A percentile compares a stretch with the other conserved stretches of the same genome.
Evolutionary conservation across 2,888 invertebrate genomes (phyloP).

Genomic region (Argyresthia albistria): DNA sequence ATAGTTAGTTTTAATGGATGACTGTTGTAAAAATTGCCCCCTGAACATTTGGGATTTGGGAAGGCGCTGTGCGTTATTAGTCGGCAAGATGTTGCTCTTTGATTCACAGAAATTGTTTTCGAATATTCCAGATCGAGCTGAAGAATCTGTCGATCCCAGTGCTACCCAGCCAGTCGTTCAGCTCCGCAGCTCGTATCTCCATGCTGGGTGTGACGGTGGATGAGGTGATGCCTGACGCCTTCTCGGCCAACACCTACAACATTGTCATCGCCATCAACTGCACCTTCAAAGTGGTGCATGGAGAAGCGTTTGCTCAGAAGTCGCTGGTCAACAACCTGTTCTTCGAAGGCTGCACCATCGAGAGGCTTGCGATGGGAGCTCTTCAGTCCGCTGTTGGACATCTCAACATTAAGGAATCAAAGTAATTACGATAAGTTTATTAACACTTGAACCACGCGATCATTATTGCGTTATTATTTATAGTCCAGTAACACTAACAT

Average conservation of each 20-base stretch:
- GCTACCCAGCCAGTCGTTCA: conserved; percentile 75
- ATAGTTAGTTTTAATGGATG: too few species aligned
- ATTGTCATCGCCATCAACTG: conserved; percentile 75
- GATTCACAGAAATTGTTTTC: not conserved
- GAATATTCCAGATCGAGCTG: conserved; percentile 73
- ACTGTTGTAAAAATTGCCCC: too few species aligned
- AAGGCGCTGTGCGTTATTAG: too few species aligned
- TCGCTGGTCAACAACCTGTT: conserved; percentile 75
- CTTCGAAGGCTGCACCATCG: conserved; percentile 72
- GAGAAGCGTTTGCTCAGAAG: conserved; percentile 75
- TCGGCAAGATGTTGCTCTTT: too few species aligned
- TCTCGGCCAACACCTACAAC: conserved; percentile 76
- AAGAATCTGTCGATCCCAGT: conserved; percentile 72
- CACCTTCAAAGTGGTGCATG: conserved; percentile 71
- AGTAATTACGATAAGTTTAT: conserved; percentile 39
- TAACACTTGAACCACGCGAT: not conserved
- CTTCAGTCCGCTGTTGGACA: conserved; percentile 76
- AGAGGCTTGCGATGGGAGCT: conserved; percentile 69
- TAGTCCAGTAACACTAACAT: too few species aligned
- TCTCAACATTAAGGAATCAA: conserved; percentile 76
- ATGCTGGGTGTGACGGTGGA: conserved; percentile 65
- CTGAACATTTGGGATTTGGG: too few species aligned
- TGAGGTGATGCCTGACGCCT: conserved; percentile 74
- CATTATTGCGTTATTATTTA: too few species aligned
- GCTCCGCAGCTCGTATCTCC: conserved; percentile 73